Percentiles rank a stretch among this genome's conserved stretches.
Conservation (phyloP, 1,140 invertebrate species). For the Macrosteles quadrilineatus region DNA sequence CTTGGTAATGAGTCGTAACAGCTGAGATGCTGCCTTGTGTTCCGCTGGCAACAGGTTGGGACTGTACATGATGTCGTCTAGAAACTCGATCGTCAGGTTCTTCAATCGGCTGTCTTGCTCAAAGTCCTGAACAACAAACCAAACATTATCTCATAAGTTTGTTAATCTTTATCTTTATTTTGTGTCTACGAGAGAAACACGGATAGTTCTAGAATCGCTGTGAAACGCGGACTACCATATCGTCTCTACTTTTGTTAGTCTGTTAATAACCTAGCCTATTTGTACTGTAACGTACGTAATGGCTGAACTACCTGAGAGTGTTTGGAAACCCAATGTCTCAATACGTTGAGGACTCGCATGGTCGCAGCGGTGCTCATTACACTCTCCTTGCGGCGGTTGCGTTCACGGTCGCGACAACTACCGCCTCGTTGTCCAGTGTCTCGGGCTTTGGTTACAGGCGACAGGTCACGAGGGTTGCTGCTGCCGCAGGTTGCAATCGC, state of each 20-base stretch:
- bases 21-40: conserved; percentile 82
- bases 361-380: conserved; percentile 91
- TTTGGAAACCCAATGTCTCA: conserved; percentile 77
- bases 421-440: conserved; percentile 46
- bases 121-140: conserved; percentile 68
- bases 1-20: conserved; percentile 77
- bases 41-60: conserved; percentile 86
- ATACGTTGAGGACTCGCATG: conserved; percentile 89
- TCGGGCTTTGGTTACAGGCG: conserved; percentile 39
- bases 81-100: conserved; percentile 78
- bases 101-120: conserved; percentile 76
- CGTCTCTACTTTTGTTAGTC: no score
- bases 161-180: no score
- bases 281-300: no score
- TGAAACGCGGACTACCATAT: no score
- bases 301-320: conserved; percentile 61
- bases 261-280: no score
- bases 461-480: conserved; percentile 70
- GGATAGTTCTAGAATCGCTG: no score
- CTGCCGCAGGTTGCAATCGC: conserved; percentile 89
- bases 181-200: no score
- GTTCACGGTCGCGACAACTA: conserved; percentile 50
- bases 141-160: background rate
- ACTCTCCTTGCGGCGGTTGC: conserved; percentile 69
- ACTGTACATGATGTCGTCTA: conserved; percentile 86